Evolutionary conservation across 2,888 invertebrate genomes (phyloP).

Genomic region (Resseliella maxima): DNA sequence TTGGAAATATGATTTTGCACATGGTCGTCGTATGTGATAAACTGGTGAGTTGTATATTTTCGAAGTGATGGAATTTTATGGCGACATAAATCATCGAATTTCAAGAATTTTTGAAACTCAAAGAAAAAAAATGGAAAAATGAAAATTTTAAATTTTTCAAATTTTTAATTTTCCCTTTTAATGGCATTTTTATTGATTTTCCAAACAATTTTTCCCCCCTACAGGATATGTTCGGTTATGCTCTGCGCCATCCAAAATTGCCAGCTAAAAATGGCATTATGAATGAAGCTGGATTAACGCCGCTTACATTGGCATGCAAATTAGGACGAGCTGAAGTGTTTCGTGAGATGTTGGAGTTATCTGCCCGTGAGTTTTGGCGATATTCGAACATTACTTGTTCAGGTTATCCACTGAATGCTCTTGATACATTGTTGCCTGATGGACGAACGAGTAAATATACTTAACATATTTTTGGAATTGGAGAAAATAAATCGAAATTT

Average conservation of each 20-base stretch:
- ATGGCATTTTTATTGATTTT: background rate
- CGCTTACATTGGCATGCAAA: constrained; percentile 95
- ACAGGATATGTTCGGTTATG: constrained; percentile 99
- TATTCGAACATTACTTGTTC: constrained; percentile 99
- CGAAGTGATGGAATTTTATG: too few relatives aligned
- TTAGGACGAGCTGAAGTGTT: constrained; percentile 96
- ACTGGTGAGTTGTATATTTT: constrained; percentile 72
- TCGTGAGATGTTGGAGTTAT: constrained; percentile 96
- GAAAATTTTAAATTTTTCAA: background rate
- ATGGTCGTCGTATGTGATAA: constrained; percentile 99
- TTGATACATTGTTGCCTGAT: constrained; percentile 94
- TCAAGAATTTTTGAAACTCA: too few relatives aligned
- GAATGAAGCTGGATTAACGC: constrained; percentile 91
- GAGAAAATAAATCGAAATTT: too few relatives aligned
- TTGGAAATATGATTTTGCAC: constrained; percentile 98
- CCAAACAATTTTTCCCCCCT: too few relatives aligned
- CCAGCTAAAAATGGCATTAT: constrained; percentile 92
- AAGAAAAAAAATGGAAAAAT: too few relatives aligned
- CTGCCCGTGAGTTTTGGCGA: constrained; percentile 95
- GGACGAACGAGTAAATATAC: constrained; percentile 86
- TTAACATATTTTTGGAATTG: background rate
- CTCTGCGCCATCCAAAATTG: constrained; percentile 90
- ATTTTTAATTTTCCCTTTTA: background rate
- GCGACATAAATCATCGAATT: too few relatives aligned
- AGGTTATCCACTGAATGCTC: constrained; percentile 94